Evolutionary conservation across 2,888 invertebrate genomes (phyloP), one percentile per base, ranked within the genome.

Genomic region (Tetanocera ferruginea): DNA sequence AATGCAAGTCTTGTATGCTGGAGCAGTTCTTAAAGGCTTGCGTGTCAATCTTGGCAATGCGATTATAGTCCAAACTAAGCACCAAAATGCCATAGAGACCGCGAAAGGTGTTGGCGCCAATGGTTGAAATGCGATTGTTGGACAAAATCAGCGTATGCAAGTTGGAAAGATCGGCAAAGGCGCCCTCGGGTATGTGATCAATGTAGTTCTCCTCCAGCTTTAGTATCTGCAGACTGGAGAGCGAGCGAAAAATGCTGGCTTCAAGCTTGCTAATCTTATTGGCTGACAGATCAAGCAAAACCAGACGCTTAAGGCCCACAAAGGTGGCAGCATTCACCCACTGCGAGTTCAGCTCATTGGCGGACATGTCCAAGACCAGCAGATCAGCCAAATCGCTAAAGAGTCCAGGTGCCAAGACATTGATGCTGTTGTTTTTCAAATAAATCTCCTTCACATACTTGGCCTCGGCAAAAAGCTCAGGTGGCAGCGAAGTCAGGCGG

Each of bases 11-110:
- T 90, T 96, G 95, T 85, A 97, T 92, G 84, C 94, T 95, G 80
- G 95, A 96, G 86, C 96, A 97, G 90, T 97, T 97, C 87, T 94
- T 92, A 87, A 97, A 95, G 79, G 97, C 95, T 88, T 95, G 94
- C 72, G 94, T 93, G 88, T 97, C 96, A 81, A 97, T 93, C 84
- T 94, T 93, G 85, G 94, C 93, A 78, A 97, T 92, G 80, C 93
- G 92, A 90, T 97, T 97, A 89, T 95, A 95, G 90, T 97, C 96
- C 86, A 97, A 91, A 69, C 96, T 95, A 82, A 97, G 91, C 81
- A 96, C 91, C 83, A 95, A 94, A 81, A 97, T 91, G 78, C 96
- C 96, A 87, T 95, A 95, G 77, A 97, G 91, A 19, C 97, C 97
- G 89, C 96, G 96, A 82, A 97, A 90, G 70, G 96, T 95, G 86